These are phyloP conservation scores for Atta colombica DNA, from an alignment of 1,140 invertebrate genomes.

Conservation along the genomic window DNA sequence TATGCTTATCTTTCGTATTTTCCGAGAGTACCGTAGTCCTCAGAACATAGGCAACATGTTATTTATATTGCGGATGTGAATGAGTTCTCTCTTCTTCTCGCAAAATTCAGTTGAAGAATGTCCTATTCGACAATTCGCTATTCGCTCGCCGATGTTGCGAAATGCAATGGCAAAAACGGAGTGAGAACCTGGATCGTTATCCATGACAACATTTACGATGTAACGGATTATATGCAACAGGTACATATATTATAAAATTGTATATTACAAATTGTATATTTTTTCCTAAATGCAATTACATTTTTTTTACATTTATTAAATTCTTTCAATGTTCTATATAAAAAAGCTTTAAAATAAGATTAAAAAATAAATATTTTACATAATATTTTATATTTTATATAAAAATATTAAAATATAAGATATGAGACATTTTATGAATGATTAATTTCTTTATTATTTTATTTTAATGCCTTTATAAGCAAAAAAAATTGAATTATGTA, in stretches of 20 bases:
- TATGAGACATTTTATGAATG: not conserved
- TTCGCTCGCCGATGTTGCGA: conserved; percentile 87
- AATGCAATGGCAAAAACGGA: conserved; percentile 87
- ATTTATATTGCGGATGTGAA: conserved; percentile 31
- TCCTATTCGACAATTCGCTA: conserved; percentile 73
- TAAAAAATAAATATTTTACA: not conserved
- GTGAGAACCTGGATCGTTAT: conserved; percentile 88
- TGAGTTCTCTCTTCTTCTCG: not conserved
- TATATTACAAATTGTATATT: not conserved
- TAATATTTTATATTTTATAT: not conserved
- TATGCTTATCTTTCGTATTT: conserved; percentile 37
- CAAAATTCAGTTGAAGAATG: conserved; percentile 34
- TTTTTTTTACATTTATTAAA: not conserved
- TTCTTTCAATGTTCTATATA: not conserved
- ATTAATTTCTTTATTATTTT: not conserved
- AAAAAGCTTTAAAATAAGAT: not conserved
- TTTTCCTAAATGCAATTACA: not conserved
- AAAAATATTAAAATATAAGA: not conserved
- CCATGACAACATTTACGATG: conserved; percentile 89
- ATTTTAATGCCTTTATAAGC: not conserved
- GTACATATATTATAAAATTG: conserved; percentile 77
- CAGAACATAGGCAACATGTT: not conserved
- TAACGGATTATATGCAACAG: conserved; percentile 88
- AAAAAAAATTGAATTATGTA: no score
- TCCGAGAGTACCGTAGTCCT: conserved; percentile 5